These are phyloP conservation scores for Oreochromis grahami DNA, from an alignment of 2,797 vertebrate species.

Conservation along the genomic window DNA sequence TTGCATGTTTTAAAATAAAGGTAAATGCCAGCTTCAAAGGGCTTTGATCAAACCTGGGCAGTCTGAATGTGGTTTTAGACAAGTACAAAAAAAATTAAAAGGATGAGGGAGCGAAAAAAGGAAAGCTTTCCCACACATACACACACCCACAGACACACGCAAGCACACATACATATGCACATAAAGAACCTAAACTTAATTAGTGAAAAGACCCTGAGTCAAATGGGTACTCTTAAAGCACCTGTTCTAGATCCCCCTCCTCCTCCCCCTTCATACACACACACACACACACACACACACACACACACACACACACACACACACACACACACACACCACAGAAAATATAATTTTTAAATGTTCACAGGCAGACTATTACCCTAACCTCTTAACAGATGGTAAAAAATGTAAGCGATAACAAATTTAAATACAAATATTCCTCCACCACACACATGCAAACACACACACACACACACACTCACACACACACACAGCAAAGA, in stretches of 20 bases:
- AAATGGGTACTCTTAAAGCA: slow-evolving; percentile 67
- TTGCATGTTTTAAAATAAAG: background rate
- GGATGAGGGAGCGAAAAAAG: slow-evolving; percentile 10
- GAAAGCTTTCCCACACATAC: slow-evolving; percentile 36
- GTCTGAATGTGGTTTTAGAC: background rate
- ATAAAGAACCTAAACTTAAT: slow-evolving; percentile 78
- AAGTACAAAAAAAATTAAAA: background rate
- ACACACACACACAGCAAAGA: background rate
- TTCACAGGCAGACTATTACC: background rate
- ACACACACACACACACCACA: background rate
- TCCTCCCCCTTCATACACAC: background rate
- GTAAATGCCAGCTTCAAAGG: background rate
- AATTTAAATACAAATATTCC: background rate
- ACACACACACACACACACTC: background rate
- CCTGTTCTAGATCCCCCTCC: slow-evolving; percentile 61
- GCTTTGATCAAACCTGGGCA: background rate
- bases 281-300: too few species aligned
- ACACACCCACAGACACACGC: slow-evolving; percentile 1
- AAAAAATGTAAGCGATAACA: background rate
- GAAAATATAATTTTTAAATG: background rate
- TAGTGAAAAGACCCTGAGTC: slow-evolving; percentile 72
- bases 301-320: too few species aligned
- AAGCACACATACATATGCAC: slow-evolving; percentile 27
- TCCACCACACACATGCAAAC: background rate
- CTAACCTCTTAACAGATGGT: background rate